A percentile compares a stretch with the other conserved stretches of the same genome.
Conservation (phyloP, 1,140 invertebrate species). For the Sminthurinus signatus region DNA sequence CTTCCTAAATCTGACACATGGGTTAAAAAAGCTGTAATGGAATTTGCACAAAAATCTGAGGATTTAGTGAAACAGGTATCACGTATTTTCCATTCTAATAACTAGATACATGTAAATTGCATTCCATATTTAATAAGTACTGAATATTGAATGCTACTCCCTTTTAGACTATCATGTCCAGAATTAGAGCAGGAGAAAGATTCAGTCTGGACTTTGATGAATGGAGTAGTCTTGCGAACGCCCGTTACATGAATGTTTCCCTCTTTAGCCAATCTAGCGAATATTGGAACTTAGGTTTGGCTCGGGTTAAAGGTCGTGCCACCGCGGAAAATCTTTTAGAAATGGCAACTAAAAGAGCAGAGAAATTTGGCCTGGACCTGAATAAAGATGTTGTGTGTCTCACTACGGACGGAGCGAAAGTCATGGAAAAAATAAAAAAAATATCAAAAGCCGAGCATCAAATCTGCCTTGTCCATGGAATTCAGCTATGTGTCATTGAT, state of each 20-base stretch:
- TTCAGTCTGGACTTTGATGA: constrained; percentile 11
- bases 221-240: constrained; percentile 1
- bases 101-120: no score
- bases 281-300: constrained; percentile 16
- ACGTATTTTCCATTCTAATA: no score
- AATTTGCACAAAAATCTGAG: no score
- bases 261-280: not conserved
- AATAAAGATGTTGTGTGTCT: constrained; percentile 5
- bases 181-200: not conserved
- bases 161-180: no score
- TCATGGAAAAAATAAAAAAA: constrained; percentile 14
- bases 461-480: constrained; percentile 6
- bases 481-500: constrained; percentile 11
- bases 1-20: no score
- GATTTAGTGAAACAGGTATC: no score
- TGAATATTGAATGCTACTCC: no score
- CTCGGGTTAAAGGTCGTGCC: constrained; percentile 1
- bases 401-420: constrained; percentile 16
- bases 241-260: constrained; percentile 6
- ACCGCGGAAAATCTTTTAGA: constrained; percentile 9
- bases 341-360: not conserved
- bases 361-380: not conserved
- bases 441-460: not conserved
- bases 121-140: no score
- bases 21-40: no score